Percentiles rank a stretch among this genome's conserved stretches.
These are phyloP conservation scores for Pseudorhombus dupliciocellatus DNA, from an alignment of 2,113 vertebrate genomes.

Conservation along the genomic window DNA sequence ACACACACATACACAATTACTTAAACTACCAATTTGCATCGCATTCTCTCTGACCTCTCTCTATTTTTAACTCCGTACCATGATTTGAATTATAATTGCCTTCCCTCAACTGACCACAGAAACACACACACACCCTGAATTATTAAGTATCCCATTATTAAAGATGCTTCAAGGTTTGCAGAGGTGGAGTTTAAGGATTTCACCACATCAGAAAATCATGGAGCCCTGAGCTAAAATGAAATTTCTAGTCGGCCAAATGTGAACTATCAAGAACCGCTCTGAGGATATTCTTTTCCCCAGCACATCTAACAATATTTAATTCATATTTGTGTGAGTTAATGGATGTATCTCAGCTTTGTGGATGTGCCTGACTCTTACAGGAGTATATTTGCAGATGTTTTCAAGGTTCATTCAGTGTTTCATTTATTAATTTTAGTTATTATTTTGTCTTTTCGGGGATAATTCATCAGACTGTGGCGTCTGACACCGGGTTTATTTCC, in stretches of 20 bases:
- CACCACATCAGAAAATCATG: background rate
- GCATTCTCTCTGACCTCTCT: slow-evolving; percentile 30
- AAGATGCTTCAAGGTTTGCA: background rate
- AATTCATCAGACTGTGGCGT: background rate
- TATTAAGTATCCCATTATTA: background rate
- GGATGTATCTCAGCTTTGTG: background rate
- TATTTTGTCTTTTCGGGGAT: background rate
- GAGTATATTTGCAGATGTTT: background rate
- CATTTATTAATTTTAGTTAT: background rate
- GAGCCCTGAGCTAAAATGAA: background rate
- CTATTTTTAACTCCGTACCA: slow-evolving; percentile 14
- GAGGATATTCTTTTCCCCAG: background rate
- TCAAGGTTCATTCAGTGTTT: too few species aligned
- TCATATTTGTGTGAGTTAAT: background rate
- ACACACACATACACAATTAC: slow-evolving; percentile 21
- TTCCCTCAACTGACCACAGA: slow-evolving; percentile 4
- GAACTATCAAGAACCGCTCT: background rate
- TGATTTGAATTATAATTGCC: slow-evolving; percentile 37
- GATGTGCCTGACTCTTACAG: background rate
- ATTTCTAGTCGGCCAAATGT: background rate
- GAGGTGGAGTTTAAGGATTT: background rate
- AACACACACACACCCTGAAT: background rate
- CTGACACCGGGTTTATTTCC: slow-evolving; percentile 19
- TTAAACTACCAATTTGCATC: slow-evolving; percentile 28
- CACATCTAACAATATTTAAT: background rate